Percentiles rank a stretch among this genome's conserved stretches.
phyloP scores from a whole-genome alignment of 2,888 invertebrate genomes.

The Bellardia bayeri region DNA sequence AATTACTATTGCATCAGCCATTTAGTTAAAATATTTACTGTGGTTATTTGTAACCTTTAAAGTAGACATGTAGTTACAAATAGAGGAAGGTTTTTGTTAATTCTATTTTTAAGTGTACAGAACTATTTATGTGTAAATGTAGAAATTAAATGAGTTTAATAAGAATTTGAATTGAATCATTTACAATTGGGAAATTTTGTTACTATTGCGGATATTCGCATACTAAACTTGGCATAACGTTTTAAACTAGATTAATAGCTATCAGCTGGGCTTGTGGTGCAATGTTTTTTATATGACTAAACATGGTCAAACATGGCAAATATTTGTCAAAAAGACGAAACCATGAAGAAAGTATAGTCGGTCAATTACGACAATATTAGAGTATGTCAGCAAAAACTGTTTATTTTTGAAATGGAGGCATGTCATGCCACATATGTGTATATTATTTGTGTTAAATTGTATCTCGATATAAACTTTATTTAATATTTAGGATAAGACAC shows the following conservation, averaged over 20 bases:
- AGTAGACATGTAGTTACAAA: conserved; percentile 1
- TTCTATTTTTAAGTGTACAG: not conserved
- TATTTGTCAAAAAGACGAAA: too few relatives aligned
- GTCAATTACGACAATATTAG: too few relatives aligned
- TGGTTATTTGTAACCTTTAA: conserved; percentile 9
- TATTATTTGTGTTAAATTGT: too few relatives aligned
- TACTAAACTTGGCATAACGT: not conserved
- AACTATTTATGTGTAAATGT: not conserved
- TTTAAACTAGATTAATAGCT: not conserved
- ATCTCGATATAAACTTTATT: too few relatives aligned
- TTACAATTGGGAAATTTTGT: conserved; percentile 20
- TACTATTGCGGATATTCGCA: not conserved
- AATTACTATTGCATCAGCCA: conserved; percentile 68
- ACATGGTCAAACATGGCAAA: too few relatives aligned
- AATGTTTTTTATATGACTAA: too few relatives aligned
- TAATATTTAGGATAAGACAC: too few relatives aligned
- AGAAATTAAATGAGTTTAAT: not conserved
- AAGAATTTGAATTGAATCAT: not conserved
- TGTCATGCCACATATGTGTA: too few relatives aligned
- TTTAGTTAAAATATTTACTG: conserved; percentile 10
- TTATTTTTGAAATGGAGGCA: too few relatives aligned
- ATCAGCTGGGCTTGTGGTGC: too few relatives aligned
- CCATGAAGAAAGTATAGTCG: too few relatives aligned
- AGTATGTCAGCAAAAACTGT: too few relatives aligned
- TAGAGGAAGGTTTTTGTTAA: not conserved